Evolutionary conservation across 2,113 vertebrate genomes (phyloP).

Genomic region (Okapia johnstoni): DNA sequence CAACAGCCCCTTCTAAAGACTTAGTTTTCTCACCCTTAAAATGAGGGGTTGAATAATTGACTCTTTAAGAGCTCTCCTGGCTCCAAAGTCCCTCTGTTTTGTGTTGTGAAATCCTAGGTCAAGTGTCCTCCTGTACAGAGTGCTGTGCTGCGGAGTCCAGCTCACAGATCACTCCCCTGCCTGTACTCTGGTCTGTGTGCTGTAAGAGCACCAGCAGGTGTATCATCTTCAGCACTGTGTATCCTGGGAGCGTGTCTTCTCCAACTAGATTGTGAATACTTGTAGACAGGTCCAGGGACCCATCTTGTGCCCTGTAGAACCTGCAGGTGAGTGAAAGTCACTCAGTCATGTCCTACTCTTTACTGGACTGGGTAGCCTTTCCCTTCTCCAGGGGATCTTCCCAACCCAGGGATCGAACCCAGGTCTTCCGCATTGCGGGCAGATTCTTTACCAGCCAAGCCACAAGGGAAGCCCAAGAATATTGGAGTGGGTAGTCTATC

Average conservation of each 20-base stretch:
- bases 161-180: background rate
- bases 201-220: background rate
- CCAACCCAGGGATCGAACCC: background rate
- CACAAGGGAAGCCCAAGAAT: background rate
- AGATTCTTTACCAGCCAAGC: background rate
- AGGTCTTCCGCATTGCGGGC: background rate
- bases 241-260: background rate
- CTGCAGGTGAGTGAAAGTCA: background rate
- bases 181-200: background rate
- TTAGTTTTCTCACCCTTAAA: background rate
- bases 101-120: background rate
- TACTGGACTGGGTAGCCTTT: background rate
- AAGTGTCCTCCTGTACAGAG: too few relatives aligned
- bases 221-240: background rate
- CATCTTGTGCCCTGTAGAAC: background rate
- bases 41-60: background rate
- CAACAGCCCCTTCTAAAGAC: background rate
- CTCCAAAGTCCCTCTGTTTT: background rate
- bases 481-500: background rate
- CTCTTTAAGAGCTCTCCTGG: background rate
- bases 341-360: background rate
- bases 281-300: background rate
- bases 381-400: background rate
- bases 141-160: background rate
- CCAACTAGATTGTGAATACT: background rate